Evolutionary conservation across 2,113 vertebrate species (phyloP).

Genomic region (Pelusios castaneus): DNA sequence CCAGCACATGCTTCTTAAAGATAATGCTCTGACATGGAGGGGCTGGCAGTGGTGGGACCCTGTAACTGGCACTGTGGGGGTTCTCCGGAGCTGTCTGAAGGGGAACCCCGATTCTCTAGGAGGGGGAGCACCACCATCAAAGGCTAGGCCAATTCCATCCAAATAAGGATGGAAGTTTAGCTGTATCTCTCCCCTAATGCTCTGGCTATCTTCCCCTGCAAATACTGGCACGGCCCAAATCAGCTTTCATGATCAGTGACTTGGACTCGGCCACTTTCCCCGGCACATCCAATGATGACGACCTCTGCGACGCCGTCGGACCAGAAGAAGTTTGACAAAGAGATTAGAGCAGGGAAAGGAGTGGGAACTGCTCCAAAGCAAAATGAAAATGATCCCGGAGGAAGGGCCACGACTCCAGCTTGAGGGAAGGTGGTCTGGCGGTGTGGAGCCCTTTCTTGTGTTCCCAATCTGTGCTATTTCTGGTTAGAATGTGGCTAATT

Average conservation of each 20-base stretch:
- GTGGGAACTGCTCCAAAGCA: background rate
- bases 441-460: background rate
- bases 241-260: too few species aligned
- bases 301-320: background rate
- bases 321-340: background rate
- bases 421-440: background rate
- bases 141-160: too few species aligned
- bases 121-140: too few species aligned
- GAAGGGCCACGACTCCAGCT: background rate
- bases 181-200: too few species aligned
- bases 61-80: background rate
- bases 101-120: too few species aligned
- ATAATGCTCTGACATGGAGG: background rate
- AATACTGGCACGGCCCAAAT: too few species aligned
- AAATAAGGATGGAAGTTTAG: too few species aligned
- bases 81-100: background rate
- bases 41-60: background rate
- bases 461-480: background rate
- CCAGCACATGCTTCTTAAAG: background rate
- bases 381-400: background rate
- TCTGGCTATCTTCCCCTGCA: too few species aligned
- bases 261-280: too few species aligned
- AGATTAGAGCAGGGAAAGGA: background rate
- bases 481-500: background rate
- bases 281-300: background rate